Percentiles rank a stretch among this genome's conserved stretches.
Evolutionary conservation across 2,888 invertebrate genomes (phyloP).

Genomic region (Melanophora roralis): DNA sequence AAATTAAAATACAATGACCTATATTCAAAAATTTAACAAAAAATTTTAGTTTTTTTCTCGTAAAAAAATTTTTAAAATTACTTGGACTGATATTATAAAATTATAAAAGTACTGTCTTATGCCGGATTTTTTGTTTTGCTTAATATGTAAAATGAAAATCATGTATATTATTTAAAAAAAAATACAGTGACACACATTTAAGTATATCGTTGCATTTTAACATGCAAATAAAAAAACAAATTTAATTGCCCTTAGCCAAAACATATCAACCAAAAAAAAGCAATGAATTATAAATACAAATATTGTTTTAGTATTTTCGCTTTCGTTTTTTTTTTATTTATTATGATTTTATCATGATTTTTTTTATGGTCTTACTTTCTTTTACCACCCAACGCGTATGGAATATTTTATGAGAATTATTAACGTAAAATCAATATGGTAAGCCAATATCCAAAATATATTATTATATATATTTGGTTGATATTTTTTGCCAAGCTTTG

Average conservation of each 20-base stretch:
- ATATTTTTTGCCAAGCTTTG: neutral
- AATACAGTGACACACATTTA: neutral
- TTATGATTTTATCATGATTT: too few species aligned
- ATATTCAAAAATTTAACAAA: too few species aligned
- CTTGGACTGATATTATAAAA: too few species aligned
- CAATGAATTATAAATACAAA: slow-evolving; percentile 4
- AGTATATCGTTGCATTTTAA: too few species aligned
- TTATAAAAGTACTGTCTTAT: too few species aligned
- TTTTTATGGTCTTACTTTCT: slow-evolving; percentile 40
- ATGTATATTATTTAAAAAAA: slow-evolving; percentile 1
- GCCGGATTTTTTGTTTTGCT: too few species aligned
- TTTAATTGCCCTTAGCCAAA: neutral
- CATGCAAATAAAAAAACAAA: neutral
- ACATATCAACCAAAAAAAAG: neutral
- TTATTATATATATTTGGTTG: neutral
- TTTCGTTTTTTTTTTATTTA: neutral
- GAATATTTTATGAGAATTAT: slow-evolving; percentile 53
- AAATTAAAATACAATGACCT: too few species aligned
- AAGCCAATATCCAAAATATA: slow-evolving; percentile 14
- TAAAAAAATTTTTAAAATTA: too few species aligned
- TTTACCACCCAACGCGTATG: slow-evolving; percentile 14
- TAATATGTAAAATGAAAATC: too few species aligned
- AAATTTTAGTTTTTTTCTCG: too few species aligned
- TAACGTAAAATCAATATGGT: slow-evolving; percentile 33
- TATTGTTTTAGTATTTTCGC: slow-evolving; percentile 6